These are phyloP conservation scores for Daboia siamensis DNA, from an alignment of 2,113 vertebrate species.

Conservation along the genomic window DNA sequence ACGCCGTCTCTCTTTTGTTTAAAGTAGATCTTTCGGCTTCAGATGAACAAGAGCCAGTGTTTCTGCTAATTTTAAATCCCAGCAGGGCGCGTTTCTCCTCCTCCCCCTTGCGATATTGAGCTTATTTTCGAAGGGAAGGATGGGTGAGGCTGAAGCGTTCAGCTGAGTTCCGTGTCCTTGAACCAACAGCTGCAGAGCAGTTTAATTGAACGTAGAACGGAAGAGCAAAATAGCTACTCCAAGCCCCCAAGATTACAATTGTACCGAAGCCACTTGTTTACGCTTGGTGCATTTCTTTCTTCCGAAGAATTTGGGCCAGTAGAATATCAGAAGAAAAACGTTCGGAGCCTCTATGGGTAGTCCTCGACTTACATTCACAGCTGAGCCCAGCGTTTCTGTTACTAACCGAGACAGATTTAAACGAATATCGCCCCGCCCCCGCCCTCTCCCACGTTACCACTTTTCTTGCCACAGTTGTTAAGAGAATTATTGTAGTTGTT, in stretches of 20 bases:
- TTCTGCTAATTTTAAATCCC: not conserved
- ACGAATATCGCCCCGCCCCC: not conserved
- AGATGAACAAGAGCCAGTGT: not conserved
- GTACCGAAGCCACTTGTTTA: not conserved
- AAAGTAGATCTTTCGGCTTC: not conserved
- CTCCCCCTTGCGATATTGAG: not conserved
- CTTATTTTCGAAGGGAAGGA: not conserved
- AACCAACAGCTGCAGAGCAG: not conserved
- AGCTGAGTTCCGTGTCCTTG: slow-evolving; percentile 3
- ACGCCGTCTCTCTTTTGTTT: not conserved
- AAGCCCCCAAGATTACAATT: not conserved
- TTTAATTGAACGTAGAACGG: not conserved
- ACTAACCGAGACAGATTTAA: not conserved
- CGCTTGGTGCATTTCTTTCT: not conserved
- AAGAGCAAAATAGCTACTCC: not conserved
- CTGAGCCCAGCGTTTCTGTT: accelerated
- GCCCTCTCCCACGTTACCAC: not conserved
- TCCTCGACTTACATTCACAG: not conserved
- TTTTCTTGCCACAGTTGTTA: not conserved
- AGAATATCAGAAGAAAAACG: not conserved
- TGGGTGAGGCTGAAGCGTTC: not conserved
- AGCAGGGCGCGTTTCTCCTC: not conserved
- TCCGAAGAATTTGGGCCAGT: not conserved
- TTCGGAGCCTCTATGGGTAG: not conserved
- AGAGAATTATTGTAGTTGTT: not conserved